A percentile compares a stretch with the other conserved stretches of the same genome.
These are phyloP conservation scores for Ramphastos sulfuratus DNA, from an alignment of 2,113 vertebrate species.

Conservation along the genomic window DNA sequence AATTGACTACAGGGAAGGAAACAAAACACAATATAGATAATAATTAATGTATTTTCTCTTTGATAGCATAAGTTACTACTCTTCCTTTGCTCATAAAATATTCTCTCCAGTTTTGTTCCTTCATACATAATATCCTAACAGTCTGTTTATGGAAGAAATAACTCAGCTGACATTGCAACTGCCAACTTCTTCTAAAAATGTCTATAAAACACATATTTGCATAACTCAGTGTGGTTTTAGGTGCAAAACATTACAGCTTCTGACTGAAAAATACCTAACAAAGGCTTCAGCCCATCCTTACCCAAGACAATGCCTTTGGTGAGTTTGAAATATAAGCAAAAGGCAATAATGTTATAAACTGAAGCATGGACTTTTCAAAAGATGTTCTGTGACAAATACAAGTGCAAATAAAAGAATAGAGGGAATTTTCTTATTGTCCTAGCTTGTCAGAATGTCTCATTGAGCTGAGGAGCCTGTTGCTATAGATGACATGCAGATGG, in stretches of 20 bases:
- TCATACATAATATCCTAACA: slow-evolving; percentile 3
- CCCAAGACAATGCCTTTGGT: not conserved
- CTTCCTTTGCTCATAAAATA: slow-evolving; percentile 8
- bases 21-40: not conserved
- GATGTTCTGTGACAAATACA: not conserved
- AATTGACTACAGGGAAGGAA: not conserved
- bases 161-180: not conserved
- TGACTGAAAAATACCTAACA: not conserved
- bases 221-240: not conserved
- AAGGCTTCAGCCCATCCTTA: not conserved
- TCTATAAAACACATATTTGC: slow-evolving; percentile 9
- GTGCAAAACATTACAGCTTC: not conserved
- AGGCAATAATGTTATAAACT: not conserved
- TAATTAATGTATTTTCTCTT: not conserved
- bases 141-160: slow-evolving; percentile 35
- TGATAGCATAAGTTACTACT: not conserved
- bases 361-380: not conserved
- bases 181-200: slow-evolving; percentile 23
- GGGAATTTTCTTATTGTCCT: not conserved
- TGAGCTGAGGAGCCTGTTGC: not conserved
- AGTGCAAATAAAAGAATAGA: not conserved
- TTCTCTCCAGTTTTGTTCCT: slow-evolving; percentile 1
- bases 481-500: slow-evolving; percentile 8
- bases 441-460: slow-evolving; percentile 1
- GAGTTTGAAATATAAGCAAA: not conserved